phyloP scores from a whole-genome alignment of 2,888 invertebrate species.

The Anthophora plumipes region DNA sequence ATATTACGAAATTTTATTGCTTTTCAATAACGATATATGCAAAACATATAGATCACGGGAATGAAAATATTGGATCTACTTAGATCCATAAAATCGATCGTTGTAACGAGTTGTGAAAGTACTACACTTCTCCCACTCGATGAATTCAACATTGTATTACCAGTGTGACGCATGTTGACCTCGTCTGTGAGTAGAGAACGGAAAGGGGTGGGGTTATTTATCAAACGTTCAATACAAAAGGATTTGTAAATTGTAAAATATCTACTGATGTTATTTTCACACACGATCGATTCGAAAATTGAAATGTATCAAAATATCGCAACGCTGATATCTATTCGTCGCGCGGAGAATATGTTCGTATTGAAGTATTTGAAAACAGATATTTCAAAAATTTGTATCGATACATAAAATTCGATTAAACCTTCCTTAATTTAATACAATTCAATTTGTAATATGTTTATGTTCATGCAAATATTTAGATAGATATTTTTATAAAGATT shows the following conservation, averaged over 20 bases:
- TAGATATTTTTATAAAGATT: neutral
- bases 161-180: slow-evolving; percentile 51
- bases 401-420: neutral
- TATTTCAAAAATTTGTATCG: neutral
- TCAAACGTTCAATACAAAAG: slow-evolving; percentile 55
- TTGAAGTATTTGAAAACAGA: neutral
- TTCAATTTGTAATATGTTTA: too few relatives aligned
- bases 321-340: neutral
- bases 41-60: neutral
- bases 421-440: too few relatives aligned
- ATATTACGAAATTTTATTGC: neutral
- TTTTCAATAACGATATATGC: neutral
- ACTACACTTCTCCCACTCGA: slow-evolving; percentile 53
- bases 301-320: neutral
- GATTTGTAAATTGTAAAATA: slow-evolving; percentile 12
- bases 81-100: slow-evolving; percentile 41
- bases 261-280: neutral
- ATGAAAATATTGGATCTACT: slow-evolving; percentile 7
- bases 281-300: neutral
- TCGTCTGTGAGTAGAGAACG: slow-evolving; percentile 25
- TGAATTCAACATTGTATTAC: slow-evolving; percentile 47
- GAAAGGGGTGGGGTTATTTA: slow-evolving; percentile 50
- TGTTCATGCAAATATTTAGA: too few relatives aligned
- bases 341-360: neutral
- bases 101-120: slow-evolving; percentile 20